phyloP scores from a whole-genome alignment of 2,888 invertebrate species.

The Malacosoma neustria region DNA sequence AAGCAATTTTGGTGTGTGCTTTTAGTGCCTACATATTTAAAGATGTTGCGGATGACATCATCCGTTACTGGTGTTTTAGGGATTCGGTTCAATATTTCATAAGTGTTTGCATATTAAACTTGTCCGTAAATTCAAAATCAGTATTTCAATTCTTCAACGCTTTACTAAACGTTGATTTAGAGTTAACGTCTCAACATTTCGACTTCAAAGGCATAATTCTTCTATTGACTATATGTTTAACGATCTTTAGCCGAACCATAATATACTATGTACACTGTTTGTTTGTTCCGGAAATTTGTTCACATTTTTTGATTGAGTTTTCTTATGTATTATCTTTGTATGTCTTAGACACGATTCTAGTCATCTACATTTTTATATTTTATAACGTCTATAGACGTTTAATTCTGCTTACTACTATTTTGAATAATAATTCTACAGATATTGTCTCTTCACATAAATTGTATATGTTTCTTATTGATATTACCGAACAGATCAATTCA shows the following conservation, averaged over 20 bases:
- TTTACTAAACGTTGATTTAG: not conserved
- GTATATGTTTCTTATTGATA: slow-evolving; percentile 4
- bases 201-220: not conserved
- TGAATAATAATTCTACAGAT: not conserved
- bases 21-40: not conserved
- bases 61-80: not conserved
- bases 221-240: not conserved
- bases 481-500: not conserved
- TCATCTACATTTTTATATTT: slow-evolving; percentile 3
- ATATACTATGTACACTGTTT: not conserved
- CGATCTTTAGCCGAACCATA: not conserved
- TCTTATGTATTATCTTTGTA: not conserved
- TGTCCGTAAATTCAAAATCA: not conserved
- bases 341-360: not conserved
- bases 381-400: slow-evolving; percentile 1
- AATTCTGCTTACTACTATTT: not conserved
- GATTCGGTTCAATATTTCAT: not conserved
- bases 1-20: not conserved
- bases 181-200: not conserved
- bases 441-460: not conserved
- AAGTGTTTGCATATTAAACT: not conserved
- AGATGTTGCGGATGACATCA: not conserved
- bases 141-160: not conserved
- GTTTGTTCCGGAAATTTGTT: not conserved
- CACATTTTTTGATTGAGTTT: not conserved